These are phyloP conservation scores for Grantiella picta DNA, from an alignment of 2,113 vertebrate genomes.

Conservation along the genomic window DNA sequence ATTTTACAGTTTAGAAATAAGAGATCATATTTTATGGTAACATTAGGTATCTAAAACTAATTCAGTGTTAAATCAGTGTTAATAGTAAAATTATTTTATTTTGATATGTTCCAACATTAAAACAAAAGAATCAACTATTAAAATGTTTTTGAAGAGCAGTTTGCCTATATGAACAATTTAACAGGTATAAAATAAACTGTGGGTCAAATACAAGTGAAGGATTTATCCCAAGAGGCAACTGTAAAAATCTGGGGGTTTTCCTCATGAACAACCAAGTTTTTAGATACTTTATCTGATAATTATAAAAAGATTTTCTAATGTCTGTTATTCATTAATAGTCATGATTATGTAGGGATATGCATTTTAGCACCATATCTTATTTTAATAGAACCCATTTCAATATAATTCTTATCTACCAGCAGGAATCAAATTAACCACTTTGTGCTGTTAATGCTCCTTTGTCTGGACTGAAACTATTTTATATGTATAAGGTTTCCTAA, in stretches of 20 bases:
- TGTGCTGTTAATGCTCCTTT: neutral
- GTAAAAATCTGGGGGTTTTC: neutral
- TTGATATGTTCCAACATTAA: neutral
- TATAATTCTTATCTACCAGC: neutral
- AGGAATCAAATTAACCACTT: neutral
- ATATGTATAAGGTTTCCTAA: neutral
- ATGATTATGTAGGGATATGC: neutral
- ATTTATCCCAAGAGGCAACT: neutral
- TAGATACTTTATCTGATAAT: neutral
- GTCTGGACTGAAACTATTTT: neutral
- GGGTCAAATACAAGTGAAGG: neutral
- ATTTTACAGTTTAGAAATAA: neutral
- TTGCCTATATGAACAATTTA: neutral
- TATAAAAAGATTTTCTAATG: neutral
- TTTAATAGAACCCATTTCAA: neutral
- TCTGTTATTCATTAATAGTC: neutral
- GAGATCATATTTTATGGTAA: neutral
- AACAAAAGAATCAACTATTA: neutral
- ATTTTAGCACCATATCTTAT: neutral
- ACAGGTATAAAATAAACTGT: neutral
- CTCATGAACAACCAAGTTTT: neutral
- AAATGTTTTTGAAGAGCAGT: neutral
- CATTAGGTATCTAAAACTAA: neutral
- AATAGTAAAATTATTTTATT: neutral
- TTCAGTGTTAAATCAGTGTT: neutral